These are phyloP conservation scores for Archegozetes longisetosus DNA, from an alignment of 1,140 invertebrate genomes.

Conservation along the genomic window DNA sequence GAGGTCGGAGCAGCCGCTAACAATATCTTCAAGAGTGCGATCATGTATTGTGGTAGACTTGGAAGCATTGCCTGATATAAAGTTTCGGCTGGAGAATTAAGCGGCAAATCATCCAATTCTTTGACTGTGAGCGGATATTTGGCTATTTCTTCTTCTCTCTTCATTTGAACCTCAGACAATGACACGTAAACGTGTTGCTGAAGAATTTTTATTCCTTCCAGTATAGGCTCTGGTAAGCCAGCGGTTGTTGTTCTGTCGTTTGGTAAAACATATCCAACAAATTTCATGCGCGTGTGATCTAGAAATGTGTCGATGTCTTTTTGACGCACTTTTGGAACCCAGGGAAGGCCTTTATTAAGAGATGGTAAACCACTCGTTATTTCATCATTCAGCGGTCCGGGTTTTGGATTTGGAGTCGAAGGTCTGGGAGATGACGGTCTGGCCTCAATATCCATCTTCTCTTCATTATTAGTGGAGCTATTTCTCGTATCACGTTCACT, in stretches of 20 bases:
- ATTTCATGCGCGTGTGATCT: conserved; percentile 78
- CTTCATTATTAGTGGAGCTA: conserved; percentile 22
- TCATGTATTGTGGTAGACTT: conserved; percentile 90
- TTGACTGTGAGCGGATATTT: conserved; percentile 33
- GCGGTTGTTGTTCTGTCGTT: conserved; percentile 58
- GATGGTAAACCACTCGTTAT: conserved; percentile 23
- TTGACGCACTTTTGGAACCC: conserved; percentile 88
- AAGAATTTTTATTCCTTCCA: conserved; percentile 79
- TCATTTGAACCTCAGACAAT: conserved; percentile 36
- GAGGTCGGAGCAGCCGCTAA: conserved; percentile 92
- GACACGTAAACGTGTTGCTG: conserved; percentile 44
- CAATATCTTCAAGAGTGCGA: conserved; percentile 88
- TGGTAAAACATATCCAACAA: conserved; percentile 77
- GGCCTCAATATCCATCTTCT: conserved; percentile 14
- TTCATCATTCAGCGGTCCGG: conserved; percentile 28
- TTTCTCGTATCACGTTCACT: conserved; percentile 17
- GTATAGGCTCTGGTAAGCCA: conserved; percentile 82
- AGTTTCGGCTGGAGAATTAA: conserved; percentile 52
- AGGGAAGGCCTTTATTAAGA: conserved; percentile 47
- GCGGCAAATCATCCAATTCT: conserved; percentile 12
- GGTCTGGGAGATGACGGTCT: conserved; percentile 21
- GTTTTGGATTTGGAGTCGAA: conserved; percentile 20
- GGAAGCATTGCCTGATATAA: conserved; percentile 80
- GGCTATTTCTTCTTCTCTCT: conserved; percentile 35
- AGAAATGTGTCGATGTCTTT: conserved; percentile 82